Evolutionary conservation across 2,888 invertebrate genomes (phyloP).

Genomic region (Drosophila buzzatii): DNA sequence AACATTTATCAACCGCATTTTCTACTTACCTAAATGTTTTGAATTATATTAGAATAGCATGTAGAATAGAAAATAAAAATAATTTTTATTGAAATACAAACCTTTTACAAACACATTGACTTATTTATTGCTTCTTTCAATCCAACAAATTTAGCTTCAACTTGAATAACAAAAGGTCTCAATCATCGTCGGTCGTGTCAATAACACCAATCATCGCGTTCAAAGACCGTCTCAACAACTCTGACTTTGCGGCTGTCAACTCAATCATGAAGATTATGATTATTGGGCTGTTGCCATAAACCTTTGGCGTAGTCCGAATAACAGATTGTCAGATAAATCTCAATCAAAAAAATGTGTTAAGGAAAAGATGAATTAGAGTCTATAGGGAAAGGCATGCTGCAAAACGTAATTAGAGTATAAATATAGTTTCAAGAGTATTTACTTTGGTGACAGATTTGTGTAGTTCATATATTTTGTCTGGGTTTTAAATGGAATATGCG

Average conservation of each 20-base stretch:
- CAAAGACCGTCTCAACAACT: conserved; percentile 53
- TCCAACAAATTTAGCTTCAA: not conserved
- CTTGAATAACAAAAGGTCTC: not conserved
- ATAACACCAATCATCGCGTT: conserved; percentile 66
- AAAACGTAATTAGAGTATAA: not conserved
- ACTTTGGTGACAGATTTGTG: not conserved
- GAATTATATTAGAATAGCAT: conserved; percentile 18
- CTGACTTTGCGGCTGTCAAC: conserved; percentile 31
- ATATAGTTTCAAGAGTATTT: not conserved
- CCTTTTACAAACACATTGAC: not conserved
- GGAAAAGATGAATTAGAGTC: not conserved
- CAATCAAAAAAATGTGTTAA: not conserved
- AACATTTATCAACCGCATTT: conserved; percentile 41
- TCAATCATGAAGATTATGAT: conserved; percentile 25
- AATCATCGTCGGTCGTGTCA: conserved; percentile 45
- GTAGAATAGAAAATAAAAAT: conserved; percentile 47
- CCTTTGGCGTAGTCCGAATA: not conserved
- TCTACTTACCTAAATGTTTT: conserved; percentile 36
- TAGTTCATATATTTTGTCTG: not conserved
- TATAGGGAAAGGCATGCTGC: not conserved
- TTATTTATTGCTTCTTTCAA: conserved; percentile 9
- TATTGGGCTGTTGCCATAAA: conserved; percentile 47
- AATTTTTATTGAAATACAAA: conserved; percentile 39
- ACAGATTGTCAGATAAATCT: not conserved
- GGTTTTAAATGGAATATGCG: not conserved